A percentile compares a stretch with the other conserved stretches of the same genome.
These are phyloP conservation scores for Darevskia mixta DNA, from an alignment of 2,797 vertebrate species.

Conservation along the genomic window DNA sequence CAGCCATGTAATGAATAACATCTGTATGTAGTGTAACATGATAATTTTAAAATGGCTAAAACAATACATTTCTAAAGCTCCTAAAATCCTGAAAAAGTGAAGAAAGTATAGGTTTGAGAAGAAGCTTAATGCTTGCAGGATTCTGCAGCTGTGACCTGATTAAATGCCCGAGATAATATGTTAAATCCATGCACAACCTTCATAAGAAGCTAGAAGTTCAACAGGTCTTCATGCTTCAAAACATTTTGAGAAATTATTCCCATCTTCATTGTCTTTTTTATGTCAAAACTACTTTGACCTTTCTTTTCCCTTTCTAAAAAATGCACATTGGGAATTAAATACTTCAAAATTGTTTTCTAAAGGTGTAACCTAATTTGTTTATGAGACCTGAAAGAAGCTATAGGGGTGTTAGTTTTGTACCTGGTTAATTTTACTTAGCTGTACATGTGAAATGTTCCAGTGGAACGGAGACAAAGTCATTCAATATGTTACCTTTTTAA, in stretches of 20 bases:
- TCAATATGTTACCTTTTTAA: neutral
- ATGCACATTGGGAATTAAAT: neutral
- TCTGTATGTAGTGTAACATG: neutral
- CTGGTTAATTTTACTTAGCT: neutral
- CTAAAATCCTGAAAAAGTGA: conserved; percentile 1
- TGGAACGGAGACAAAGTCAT: neutral
- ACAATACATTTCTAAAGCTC: neutral
- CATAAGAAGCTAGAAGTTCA: no score
- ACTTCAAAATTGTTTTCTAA: neutral
- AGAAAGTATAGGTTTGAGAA: neutral
- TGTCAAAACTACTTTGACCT: neutral
- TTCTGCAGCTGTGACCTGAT: neutral
- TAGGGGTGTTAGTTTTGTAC: neutral
- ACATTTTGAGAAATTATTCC: neutral
- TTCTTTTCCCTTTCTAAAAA: neutral
- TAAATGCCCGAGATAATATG: neutral
- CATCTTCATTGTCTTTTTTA: neutral
- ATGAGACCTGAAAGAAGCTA: neutral
- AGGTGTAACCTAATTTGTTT: neutral
- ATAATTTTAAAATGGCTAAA: neutral
- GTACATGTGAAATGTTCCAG: neutral
- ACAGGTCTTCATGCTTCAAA: neutral
- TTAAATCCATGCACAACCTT: neutral
- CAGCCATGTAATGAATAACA: neutral
- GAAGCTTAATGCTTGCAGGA: neutral